Conservation (phyloP, 2,888 invertebrate species). For the Phaedon cochleariae region DNA sequence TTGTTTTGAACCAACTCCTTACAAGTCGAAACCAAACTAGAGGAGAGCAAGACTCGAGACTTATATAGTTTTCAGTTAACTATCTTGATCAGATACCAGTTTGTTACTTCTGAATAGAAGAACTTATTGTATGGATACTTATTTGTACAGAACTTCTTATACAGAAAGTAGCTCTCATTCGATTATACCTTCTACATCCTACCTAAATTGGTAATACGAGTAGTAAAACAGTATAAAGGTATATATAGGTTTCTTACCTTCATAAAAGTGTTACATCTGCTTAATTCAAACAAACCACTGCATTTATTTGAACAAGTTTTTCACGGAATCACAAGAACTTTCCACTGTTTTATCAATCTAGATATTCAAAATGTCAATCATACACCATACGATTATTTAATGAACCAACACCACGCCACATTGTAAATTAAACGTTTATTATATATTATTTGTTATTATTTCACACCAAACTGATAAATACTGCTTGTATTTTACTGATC, state of each 20-base stretch:
- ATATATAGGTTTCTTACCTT: slow-evolving; percentile 7
- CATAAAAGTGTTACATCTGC: slow-evolving; percentile 1
- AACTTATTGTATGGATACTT: no score
- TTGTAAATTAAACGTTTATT: slow-evolving; percentile 62
- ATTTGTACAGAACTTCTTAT: no score
- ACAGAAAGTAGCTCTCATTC: no score
- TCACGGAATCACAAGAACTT: slow-evolving; percentile 31
- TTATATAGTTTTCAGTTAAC: no score
- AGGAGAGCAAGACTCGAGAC: no score
- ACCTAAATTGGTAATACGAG: no score
- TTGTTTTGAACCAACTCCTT: no score
- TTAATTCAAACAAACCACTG: background rate
- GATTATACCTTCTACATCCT: no score
- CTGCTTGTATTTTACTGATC: slow-evolving; percentile 58
- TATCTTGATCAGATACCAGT: no score
- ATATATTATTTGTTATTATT: slow-evolving; percentile 62
- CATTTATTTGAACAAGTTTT: slow-evolving; percentile 23
- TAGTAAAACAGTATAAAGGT: no score
- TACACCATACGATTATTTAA: slow-evolving; percentile 56
- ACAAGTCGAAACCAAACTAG: no score
- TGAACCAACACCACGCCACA: slow-evolving; percentile 56
- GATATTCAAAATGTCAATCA: slow-evolving; percentile 54
- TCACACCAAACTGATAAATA: slow-evolving; percentile 63
- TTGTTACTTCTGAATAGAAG: no score
- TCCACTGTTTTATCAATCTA: slow-evolving; percentile 35